phyloP scores from a whole-genome alignment of 2,113 vertebrate species.

The Trichomycterus rosablanca region DNA sequence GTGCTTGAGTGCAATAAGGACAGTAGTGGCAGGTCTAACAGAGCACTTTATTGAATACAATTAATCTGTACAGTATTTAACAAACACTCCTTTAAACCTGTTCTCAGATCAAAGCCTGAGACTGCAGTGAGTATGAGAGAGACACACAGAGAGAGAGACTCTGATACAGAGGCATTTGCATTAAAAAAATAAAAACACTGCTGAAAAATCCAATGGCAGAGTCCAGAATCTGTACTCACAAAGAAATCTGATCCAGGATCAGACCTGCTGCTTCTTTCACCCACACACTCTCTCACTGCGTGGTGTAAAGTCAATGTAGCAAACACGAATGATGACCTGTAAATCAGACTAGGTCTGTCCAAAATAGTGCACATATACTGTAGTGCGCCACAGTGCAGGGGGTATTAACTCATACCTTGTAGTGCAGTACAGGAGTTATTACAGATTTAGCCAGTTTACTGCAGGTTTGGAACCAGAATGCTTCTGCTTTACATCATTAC shows the following conservation, averaged over 20 bases:
- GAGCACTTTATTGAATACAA: conserved; percentile 81
- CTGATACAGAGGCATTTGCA: conserved; percentile 64
- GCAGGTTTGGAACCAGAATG: too few relatives aligned
- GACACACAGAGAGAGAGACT: conserved; percentile 46
- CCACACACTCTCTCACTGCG: conserved; percentile 35
- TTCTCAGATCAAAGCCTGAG: conserved; percentile 51
- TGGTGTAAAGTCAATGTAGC: conserved; percentile 73
- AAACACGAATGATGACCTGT: too few relatives aligned
- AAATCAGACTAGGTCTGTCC: conserved; percentile 1
- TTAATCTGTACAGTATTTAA: conserved; percentile 88
- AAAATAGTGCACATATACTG: neutral
- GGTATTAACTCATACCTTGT: too few relatives aligned
- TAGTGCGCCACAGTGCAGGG: neutral
- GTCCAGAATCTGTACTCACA: conserved; percentile 38
- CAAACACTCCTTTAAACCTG: conserved; percentile 75
- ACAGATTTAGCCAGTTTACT: too few relatives aligned
- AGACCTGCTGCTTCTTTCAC: neutral
- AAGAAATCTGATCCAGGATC: neutral
- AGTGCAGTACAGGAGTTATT: neutral
- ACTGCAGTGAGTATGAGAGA: conserved; percentile 61
- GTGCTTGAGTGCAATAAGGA: too few relatives aligned
- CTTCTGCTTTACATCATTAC: too few relatives aligned
- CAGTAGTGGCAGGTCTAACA: conserved; percentile 1
- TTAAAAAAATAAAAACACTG: conserved; percentile 56
- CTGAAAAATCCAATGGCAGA: conserved; percentile 71